Base-by-base conservation (phyloP, 2,888 invertebrate species). In the Pherbina coryleti region DNA sequence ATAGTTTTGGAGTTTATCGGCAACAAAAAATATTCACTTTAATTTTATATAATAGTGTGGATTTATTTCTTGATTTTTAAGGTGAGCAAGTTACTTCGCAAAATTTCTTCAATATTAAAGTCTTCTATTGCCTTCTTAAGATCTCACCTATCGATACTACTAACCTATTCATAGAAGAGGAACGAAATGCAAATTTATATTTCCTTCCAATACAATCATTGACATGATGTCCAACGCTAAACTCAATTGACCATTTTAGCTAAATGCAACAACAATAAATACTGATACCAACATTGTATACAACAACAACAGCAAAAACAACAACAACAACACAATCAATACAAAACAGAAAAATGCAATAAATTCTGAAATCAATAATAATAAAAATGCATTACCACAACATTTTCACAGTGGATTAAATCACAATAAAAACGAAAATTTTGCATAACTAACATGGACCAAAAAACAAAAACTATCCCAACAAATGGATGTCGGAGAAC, bases 361-460 rank as follows among this genome's bases (percentile, higher is more conserved):
- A 60, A 72, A 72, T 60, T 34, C 72, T 44, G 17, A 25, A 73
- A 62, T 62, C 73, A 73, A 73, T 73, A 73, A 73, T 60, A 73
- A 62, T 60, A 60, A 73, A 67, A 75, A 55, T 28, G 14, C 74
- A 34, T 53, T 51, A 62, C 5, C 22, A 25, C 17, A 66, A 44
- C 19, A 22, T 62, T 51, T 64, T 49, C 66, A 11, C 31, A 71
- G 28, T 25, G 25, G 75, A 75, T 75, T 75, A 53, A 67, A 67
- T 67, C 55, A 67, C 67, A 67, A 67, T 67, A 75, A 75, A 75
- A 75, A 25, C 11, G 17, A 53, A 66, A 66, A 28, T 49, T 74
- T 55, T 67, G 75, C 75, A 75, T 66, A 75, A 28, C 25, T 53
- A 19, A 34, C 49, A 1, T 25, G 9, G 66, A 22, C 11, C 19